Evolutionary conservation across 2,888 invertebrate species (phyloP).

Genomic region (Leptopilina drosophilae): DNA sequence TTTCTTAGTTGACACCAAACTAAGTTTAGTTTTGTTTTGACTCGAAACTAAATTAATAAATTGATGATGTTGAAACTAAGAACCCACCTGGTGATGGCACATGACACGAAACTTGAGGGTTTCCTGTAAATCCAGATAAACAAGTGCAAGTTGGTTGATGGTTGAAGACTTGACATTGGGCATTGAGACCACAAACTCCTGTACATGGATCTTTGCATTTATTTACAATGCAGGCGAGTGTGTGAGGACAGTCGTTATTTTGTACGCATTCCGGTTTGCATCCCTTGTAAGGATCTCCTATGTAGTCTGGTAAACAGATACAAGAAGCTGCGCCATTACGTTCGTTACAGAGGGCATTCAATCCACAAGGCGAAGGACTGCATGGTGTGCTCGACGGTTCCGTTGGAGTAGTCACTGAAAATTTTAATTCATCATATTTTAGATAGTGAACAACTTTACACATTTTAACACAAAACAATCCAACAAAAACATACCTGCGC

Average conservation of each 20-base stretch:
- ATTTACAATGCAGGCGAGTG: conserved; percentile 88
- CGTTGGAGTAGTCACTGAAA: conserved; percentile 23
- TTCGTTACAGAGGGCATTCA: conserved; percentile 91
- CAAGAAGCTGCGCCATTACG: conserved; percentile 89
- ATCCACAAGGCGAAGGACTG: conserved; percentile 90
- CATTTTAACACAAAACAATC: conserved; percentile 30
- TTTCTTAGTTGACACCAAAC: too few relatives aligned
- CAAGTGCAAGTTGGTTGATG: conserved; percentile 90
- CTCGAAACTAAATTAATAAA: too few relatives aligned
- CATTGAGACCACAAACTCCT: conserved; percentile 90
- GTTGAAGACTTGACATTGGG: conserved; percentile 89
- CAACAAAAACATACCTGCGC: conserved; percentile 61
- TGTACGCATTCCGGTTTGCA: conserved; percentile 94
- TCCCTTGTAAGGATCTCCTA: conserved; percentile 90
- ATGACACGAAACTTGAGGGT: conserved; percentile 87
- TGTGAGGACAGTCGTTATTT: conserved; percentile 88
- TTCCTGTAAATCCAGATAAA: conserved; percentile 86
- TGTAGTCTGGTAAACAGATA: conserved; percentile 88
- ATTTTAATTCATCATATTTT: background rate
- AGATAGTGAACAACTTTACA: background rate
- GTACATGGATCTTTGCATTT: conserved; percentile 91
- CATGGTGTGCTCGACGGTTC: conserved; percentile 80
- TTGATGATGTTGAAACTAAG: conserved; percentile 50
- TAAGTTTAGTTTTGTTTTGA: too few relatives aligned
- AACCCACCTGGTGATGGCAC: conserved; percentile 76